Base-by-base conservation (phyloP, 1,140 invertebrate species). In the Drosophila melanogaster region DNA sequence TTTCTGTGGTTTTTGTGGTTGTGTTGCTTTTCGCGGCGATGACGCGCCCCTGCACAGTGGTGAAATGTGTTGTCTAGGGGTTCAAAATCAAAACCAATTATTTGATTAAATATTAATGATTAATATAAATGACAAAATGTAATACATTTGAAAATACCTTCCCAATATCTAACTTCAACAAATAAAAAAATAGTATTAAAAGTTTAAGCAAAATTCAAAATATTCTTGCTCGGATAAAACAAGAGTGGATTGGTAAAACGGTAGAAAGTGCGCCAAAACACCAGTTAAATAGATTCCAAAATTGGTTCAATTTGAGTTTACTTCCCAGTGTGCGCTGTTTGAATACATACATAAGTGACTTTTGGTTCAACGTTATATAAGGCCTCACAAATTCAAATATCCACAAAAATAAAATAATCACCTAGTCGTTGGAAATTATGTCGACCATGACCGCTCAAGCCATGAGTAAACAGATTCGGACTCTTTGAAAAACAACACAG, bases 11-110 rank as follows among this genome's bases (percentile, higher is more conserved):
- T 8, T 6, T 3, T 14, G 30, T 30, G 30, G 7, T 30, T 3
- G 7, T 8, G 7, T 4, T 4, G 19, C 59, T 85, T 80, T 84
- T 79, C 85, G 14, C 47, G 61, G 65, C 66, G 72, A 77, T 84
- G 81, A 84, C 75, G 62, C 8, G 41, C 6, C 11, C 14, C 15
- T 49, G 22, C 47, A 50, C 47, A 15, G 47, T 50, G 47, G 24
- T n/a, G 4, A 17, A 26, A 50, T 12, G 7, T 11, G 12, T 10
- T 30, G 5, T 30, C 8, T 17, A 17, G 0, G 5, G 38, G 6
- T 3, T n/a, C 0, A 15, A 43, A 43, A 43, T 17, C 2, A 19
- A 43, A 43, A 19, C 10, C 15, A 19, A 17, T 11, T 44, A 44
- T 17, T 15, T 38, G 37, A 14, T 38, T 30, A 10, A 30, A 30